These are phyloP conservation scores for Proteles cristata DNA, from an alignment of 2,113 vertebrate genomes.

Conservation along the genomic window DNA sequence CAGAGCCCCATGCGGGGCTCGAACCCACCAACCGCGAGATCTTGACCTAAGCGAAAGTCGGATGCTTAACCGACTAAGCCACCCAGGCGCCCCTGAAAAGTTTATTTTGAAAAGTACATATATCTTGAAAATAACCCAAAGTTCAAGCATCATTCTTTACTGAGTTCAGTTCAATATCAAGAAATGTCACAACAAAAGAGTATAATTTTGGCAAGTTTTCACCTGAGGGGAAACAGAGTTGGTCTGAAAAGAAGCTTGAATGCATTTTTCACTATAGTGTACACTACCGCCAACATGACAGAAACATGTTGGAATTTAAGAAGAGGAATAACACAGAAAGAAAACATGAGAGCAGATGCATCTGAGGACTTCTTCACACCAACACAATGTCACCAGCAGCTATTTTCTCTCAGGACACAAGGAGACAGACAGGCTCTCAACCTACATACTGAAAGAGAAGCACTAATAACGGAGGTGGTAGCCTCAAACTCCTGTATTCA, in stretches of 20 bases:
- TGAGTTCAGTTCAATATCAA: slow-evolving; percentile 48
- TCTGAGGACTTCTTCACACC: slow-evolving; percentile 37
- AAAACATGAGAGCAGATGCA: not conserved
- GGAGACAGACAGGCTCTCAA: not conserved
- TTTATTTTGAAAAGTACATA: not conserved
- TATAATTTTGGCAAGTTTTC: slow-evolving; percentile 14
- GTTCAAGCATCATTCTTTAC: slow-evolving; percentile 54
- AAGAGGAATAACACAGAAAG: not conserved
- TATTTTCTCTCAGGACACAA: not conserved
- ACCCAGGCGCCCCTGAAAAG: not conserved
- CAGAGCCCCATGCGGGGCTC: too few relatives aligned
- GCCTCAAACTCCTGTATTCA: not conserved
- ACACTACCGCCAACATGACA: not conserved
- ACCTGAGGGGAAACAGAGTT: not conserved
- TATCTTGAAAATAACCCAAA: slow-evolving; percentile 26
- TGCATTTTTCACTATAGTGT: not conserved
- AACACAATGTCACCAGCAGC: not conserved
- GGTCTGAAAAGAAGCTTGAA: not conserved
- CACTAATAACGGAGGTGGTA: not conserved
- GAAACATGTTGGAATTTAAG: slow-evolving; percentile 3
- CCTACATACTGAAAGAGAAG: not conserved
- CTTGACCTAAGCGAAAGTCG: too few relatives aligned
- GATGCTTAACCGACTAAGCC: too few relatives aligned
- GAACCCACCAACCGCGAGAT: too few relatives aligned
- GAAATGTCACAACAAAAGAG: slow-evolving; percentile 36